Evolutionary conservation across 2,113 vertebrate species (phyloP).

Genomic region (Trinectes maculatus): DNA sequence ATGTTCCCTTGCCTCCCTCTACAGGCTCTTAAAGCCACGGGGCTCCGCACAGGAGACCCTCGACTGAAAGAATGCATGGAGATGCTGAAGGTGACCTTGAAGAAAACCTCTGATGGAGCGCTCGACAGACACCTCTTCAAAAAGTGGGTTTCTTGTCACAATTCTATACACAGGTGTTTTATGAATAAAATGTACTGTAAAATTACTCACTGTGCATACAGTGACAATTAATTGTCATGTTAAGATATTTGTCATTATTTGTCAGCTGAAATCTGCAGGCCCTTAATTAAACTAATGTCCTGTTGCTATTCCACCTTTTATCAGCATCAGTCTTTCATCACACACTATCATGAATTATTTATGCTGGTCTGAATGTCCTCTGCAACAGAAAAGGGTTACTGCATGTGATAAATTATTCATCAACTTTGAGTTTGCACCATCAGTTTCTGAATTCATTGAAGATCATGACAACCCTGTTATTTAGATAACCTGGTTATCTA

Average conservation of each 20-base stretch:
- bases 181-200: too few species aligned
- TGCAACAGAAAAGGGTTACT: constrained; percentile 21
- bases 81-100: constrained; percentile 95
- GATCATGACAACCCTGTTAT: too few species aligned
- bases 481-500: too few species aligned
- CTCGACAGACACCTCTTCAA: constrained; percentile 98
- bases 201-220: too few species aligned
- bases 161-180: too few species aligned
- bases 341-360: constrained; percentile 1
- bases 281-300: neutral
- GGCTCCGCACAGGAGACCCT: constrained; percentile 95
- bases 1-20: neutral
- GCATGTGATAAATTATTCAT: constrained; percentile 36
- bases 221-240: too few species aligned
- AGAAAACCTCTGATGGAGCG: constrained; percentile 94
- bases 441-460: neutral
- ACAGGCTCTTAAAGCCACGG: constrained; percentile 96
- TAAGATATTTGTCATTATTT: too few species aligned
- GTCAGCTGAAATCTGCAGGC: neutral
- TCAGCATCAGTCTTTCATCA: constrained; percentile 33
- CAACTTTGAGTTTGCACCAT: neutral
- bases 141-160: constrained; percentile 84
- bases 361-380: constrained; percentile 25
- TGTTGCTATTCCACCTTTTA: neutral
- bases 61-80: constrained; percentile 99